phyloP scores from a whole-genome alignment of 2,113 vertebrate genomes.

The Ceyx melanurus region DNA sequence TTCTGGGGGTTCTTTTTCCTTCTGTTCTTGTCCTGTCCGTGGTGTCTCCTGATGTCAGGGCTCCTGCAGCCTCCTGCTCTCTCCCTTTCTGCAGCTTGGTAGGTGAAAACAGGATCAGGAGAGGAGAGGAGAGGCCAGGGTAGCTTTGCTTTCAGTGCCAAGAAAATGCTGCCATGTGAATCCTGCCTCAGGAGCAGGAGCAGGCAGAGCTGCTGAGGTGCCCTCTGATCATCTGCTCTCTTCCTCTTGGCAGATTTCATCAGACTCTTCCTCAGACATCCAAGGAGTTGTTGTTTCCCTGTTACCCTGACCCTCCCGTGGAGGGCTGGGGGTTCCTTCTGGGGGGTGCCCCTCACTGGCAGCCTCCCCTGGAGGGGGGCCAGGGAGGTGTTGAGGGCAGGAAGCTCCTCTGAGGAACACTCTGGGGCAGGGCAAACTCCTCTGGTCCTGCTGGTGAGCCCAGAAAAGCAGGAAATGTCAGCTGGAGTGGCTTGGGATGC shows the following conservation, averaged over 20 bases:
- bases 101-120: neutral
- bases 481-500: neutral
- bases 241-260: neutral
- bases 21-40: neutral
- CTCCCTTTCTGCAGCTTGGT: neutral
- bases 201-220: neutral
- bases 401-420: neutral
- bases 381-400: neutral
- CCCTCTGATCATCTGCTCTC: neutral
- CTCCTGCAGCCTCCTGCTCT: neutral
- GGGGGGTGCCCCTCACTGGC: rapidly evolving
- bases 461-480: neutral
- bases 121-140: neutral
- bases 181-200: neutral
- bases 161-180: neutral
- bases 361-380: neutral
- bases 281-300: neutral
- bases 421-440: neutral
- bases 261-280: neutral
- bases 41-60: neutral
- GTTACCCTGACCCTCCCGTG: neutral
- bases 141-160: neutral
- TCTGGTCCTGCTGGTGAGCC: slow-evolving; percentile 18
- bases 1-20: neutral
- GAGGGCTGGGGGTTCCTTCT: neutral